Percentiles rank a stretch among this genome's conserved stretches.
Conservation (phyloP, 1,140 invertebrate species). For the Gyrodactylus salaris region DNA sequence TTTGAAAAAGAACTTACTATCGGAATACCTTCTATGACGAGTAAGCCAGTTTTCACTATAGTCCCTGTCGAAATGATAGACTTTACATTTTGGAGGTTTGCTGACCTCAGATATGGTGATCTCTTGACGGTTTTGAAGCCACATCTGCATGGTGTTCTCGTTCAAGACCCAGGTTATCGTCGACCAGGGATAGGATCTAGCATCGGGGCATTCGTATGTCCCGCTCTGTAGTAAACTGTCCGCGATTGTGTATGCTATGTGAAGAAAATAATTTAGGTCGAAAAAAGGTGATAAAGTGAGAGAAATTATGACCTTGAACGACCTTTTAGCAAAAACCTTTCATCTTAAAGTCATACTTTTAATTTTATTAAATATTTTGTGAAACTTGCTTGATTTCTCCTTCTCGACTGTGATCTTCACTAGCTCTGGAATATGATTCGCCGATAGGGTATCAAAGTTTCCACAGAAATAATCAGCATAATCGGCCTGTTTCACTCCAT, state of each 20-base stretch:
- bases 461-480: neutral
- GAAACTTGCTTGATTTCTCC: too few relatives aligned
- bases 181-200: neutral
- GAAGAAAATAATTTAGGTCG: neutral
- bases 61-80: neutral
- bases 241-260: neutral
- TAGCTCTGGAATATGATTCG: too few relatives aligned
- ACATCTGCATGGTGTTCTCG: neutral
- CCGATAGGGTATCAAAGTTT: too few relatives aligned
- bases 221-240: neutral
- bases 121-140: neutral
- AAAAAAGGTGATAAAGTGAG: neutral
- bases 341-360: too few relatives aligned
- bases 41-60: neutral
- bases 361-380: too few relatives aligned
- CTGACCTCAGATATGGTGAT: neutral
- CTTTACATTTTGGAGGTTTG: neutral
- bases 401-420: too few relatives aligned
- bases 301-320: neutral
- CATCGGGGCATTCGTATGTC: neutral
- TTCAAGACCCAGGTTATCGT: neutral
- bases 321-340: neutral
- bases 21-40: neutral
- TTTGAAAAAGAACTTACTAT: too few relatives aligned
- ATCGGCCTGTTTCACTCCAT: neutral